phyloP scores from a whole-genome alignment of 2,888 invertebrate species.

The Rhodophaea formosa region DNA sequence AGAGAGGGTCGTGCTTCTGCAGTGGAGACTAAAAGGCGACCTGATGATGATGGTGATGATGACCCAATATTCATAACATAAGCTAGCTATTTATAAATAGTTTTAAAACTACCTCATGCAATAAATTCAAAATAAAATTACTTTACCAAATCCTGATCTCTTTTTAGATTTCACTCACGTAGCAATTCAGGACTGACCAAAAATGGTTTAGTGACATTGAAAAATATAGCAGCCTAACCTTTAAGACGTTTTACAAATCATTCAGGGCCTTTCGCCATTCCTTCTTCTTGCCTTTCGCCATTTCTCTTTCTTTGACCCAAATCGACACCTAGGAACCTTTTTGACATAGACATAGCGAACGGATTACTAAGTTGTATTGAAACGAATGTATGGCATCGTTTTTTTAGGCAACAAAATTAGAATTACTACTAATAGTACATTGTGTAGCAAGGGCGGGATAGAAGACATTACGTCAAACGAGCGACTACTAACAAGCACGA shows the following conservation, averaged over 20 bases:
- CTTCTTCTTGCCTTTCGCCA: constrained; percentile 31
- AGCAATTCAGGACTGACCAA: constrained; percentile 46
- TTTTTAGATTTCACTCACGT: constrained; percentile 51
- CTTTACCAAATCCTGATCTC: neutral
- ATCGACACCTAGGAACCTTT: constrained; percentile 25
- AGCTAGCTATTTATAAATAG: too few relatives aligned
- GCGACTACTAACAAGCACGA: too few relatives aligned
- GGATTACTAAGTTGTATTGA: neutral
- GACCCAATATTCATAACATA: too few relatives aligned
- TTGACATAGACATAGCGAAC: neutral
- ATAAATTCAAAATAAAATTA: neutral
- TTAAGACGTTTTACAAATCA: constrained; percentile 55
- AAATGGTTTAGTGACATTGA: constrained; percentile 59
- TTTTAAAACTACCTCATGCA: too few relatives aligned
- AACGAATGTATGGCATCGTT: neutral
- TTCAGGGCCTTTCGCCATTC: constrained; percentile 37
- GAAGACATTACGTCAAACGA: too few relatives aligned
- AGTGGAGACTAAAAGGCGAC: too few relatives aligned
- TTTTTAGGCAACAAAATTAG: too few relatives aligned
- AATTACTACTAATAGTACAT: too few relatives aligned
- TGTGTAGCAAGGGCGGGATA: too few relatives aligned
- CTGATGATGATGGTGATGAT: too few relatives aligned
- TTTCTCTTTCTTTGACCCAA: constrained; percentile 32
- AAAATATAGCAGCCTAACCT: constrained; percentile 57
- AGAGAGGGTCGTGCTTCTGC: too few relatives aligned